A percentile compares a stretch with the other conserved stretches of the same genome.
Conservation (phyloP, 92 coral and sea anemone genomes). For the Zoanthus sansibaricus region DNA sequence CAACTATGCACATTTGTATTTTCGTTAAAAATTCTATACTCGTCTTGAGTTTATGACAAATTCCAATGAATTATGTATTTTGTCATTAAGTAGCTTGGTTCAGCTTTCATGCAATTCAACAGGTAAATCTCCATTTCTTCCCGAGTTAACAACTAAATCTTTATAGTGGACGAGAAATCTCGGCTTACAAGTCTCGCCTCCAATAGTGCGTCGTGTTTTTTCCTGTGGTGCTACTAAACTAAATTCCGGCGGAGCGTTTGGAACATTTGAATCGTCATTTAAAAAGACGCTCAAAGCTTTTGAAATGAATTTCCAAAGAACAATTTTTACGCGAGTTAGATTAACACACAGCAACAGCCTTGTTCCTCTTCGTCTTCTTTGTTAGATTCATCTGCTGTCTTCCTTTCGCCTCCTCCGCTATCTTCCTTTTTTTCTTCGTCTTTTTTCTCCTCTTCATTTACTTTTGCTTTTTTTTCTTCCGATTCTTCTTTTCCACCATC, state of each 20-base stretch:
- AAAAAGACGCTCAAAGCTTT: background rate
- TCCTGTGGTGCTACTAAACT: background rate
- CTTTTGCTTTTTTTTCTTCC: conserved; percentile 11
- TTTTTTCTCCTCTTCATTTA: conserved; percentile 1
- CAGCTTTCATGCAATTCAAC: background rate
- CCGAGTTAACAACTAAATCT: background rate
- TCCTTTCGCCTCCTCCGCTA: conserved; percentile 5
- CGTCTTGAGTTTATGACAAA: background rate
- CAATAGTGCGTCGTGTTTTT: background rate
- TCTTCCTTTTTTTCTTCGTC: conserved; percentile 25
- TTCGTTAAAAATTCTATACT: background rate
- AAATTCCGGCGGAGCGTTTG: background rate
- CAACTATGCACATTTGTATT: background rate
- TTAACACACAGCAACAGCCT: conserved; percentile 35
- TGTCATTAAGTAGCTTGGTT: background rate
- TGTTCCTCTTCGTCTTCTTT: conserved; percentile 45
- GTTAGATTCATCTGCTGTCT: background rate
- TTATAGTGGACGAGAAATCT: background rate
- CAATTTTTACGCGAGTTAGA: background rate
- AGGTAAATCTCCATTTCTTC: background rate
- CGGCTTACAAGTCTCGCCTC: background rate
- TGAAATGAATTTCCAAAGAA: background rate
- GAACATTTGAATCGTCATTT: background rate
- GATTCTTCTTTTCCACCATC: conserved; percentile 1
- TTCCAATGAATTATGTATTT: background rate